A percentile compares a stretch with the other conserved stretches of the same genome.
These are phyloP conservation scores for Dasyurus viverrinus DNA, from an alignment of 2,113 vertebrate genomes.

Conservation along the genomic window DNA sequence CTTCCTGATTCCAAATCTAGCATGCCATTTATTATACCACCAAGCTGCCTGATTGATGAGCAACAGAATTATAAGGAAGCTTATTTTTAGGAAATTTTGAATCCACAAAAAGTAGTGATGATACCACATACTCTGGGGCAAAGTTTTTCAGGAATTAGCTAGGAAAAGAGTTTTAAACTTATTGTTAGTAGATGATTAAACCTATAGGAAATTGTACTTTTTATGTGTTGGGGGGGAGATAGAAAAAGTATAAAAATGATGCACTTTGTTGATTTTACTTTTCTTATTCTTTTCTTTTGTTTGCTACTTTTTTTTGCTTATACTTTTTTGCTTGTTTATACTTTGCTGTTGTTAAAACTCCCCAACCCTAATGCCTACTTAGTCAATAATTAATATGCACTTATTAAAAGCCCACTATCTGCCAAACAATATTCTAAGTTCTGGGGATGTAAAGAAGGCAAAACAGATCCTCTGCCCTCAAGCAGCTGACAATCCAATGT, in stretches of 20 bases:
- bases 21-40: no score
- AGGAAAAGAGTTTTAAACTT: neutral
- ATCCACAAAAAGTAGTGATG: neutral
- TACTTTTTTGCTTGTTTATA: neutral
- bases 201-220: neutral
- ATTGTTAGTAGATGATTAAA: neutral
- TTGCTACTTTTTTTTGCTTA: no score
- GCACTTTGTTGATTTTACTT: neutral
- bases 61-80: neutral
- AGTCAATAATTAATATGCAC: neutral
- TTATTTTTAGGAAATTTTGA: neutral
- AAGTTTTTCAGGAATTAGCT: neutral
- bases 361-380: neutral
- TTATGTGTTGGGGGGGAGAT: neutral
- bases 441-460: neutral
- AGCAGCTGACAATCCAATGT: neutral
- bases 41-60: neutral
- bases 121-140: neutral
- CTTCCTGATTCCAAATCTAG: no score
- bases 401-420: neutral
- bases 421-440: neutral
- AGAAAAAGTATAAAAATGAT: neutral
- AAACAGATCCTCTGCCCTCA: neutral
- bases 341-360: neutral
- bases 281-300: neutral